These are phyloP conservation scores for Epiblema foenella DNA, from an alignment of 2,888 invertebrate species.

Conservation along the genomic window DNA sequence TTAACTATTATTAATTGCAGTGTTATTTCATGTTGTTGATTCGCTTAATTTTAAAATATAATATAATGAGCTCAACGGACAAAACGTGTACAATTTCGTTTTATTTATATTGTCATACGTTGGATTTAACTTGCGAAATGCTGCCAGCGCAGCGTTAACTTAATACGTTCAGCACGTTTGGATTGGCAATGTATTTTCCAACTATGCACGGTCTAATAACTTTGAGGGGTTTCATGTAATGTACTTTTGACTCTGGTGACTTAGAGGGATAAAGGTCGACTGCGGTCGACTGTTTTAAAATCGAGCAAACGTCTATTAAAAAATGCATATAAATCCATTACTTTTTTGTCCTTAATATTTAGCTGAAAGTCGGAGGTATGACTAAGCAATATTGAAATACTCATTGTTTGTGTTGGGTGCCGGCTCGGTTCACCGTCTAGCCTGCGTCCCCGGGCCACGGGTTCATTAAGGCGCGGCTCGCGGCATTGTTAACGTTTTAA, in stretches of 20 bases:
- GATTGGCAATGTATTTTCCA: background rate
- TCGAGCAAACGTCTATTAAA: background rate
- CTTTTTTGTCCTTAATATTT: background rate
- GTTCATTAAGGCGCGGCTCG: constrained; percentile 79
- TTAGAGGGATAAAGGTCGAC: background rate
- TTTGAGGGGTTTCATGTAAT: background rate
- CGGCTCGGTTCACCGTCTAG: constrained; percentile 44
- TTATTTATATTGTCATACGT: background rate
- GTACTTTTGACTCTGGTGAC: background rate
- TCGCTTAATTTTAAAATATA: background rate
- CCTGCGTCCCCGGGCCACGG: constrained; percentile 51
- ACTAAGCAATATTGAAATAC: constrained; percentile 18
- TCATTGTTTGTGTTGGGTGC: constrained; percentile 18
- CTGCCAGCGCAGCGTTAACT: background rate
- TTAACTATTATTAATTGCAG: background rate
- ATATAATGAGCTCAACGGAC: background rate
- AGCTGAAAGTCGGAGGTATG: background rate
- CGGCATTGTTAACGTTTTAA: constrained; percentile 82
- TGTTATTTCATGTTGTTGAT: background rate
- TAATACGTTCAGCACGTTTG: background rate
- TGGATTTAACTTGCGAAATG: background rate
- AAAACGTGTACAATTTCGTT: background rate
- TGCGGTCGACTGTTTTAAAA: background rate
- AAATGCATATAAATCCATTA: background rate
- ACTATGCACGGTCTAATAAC: background rate